A percentile compares a stretch with the other conserved stretches of the same genome.
phyloP scores from a whole-genome alignment of 2,888 invertebrate species.

The Rotaria socialis region DNA sequence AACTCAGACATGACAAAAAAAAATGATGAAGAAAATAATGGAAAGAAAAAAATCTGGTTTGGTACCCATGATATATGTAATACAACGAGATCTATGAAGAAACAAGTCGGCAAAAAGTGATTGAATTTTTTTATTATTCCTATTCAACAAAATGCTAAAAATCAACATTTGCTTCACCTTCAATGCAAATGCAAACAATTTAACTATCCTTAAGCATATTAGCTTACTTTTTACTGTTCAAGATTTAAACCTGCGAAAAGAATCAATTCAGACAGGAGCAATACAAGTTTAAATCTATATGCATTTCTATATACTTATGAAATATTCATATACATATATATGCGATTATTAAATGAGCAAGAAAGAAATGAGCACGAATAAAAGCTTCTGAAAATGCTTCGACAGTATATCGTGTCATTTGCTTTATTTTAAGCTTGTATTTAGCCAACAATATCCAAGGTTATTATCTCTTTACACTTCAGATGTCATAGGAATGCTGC shows the following conservation, averaged over 20 bases:
- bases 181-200: background rate
- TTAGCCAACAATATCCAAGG: conserved; percentile 16
- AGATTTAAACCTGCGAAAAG: background rate
- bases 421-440: background rate
- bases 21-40: background rate
- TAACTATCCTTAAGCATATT: background rate
- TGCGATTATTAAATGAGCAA: background rate
- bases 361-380: background rate
- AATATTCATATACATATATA: background rate
- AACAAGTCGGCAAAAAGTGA: background rate
- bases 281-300: background rate
- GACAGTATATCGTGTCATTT: background rate
- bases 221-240: background rate
- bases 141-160: background rate
- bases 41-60: background rate
- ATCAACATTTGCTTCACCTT: background rate
- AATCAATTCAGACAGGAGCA: background rate
- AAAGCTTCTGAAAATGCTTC: background rate
- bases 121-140: background rate
- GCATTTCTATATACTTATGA: background rate
- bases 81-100: background rate
- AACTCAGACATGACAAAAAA: background rate
- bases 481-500: background rate
- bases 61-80: background rate
- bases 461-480: background rate